Evolutionary conservation across 2,113 vertebrate genomes (phyloP), one percentile per base, ranked within the genome.

Genomic region (Neopipo cinnamomea): DNA sequence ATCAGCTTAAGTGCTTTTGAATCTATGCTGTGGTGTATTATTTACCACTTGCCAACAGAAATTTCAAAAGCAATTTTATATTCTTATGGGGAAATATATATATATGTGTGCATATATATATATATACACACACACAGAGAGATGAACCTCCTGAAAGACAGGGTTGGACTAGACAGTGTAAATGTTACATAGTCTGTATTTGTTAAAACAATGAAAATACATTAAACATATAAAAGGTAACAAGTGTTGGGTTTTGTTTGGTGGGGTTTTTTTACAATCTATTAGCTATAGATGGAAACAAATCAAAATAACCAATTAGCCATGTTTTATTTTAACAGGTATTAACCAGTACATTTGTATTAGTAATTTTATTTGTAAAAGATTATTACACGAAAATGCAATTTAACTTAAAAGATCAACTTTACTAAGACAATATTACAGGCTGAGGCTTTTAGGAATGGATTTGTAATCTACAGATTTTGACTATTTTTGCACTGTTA

Each of bases 391-490:
- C 66, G 92, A 98, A 97, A 97, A 97, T 96, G 95, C 63, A 86
- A 71, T 85, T 73, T 96, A 97, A 93, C 65, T 94, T 94, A 96
- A 84, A 77, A 96, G 82, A 86, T 90, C 14, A 47, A 90, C 95
- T 95, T 97, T 97, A 98, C 96, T 95, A 97, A 94, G 94, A 97
- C 94, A 96, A 31, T 91, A 96, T 94, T 96, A 97, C 79, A 97
- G 94, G 95, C 95, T 83, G 97, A 97, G 95, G 93, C 96, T 97
- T 74, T 97, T 93, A 97, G 95, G 90, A 97, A 97, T 11, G 44
- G 92, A 97, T 93, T 94, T 91, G 87, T 95, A 96, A 96, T 87
- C 95, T 98, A 98, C 96, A 97, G 75, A 66, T 97, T 95, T 91
- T 73, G 53, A 95, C 88, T 91, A 94, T 96, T 96, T 97, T 93